Conservation (phyloP, 2,888 invertebrate species). For the Calameuta pallipes region DNA sequence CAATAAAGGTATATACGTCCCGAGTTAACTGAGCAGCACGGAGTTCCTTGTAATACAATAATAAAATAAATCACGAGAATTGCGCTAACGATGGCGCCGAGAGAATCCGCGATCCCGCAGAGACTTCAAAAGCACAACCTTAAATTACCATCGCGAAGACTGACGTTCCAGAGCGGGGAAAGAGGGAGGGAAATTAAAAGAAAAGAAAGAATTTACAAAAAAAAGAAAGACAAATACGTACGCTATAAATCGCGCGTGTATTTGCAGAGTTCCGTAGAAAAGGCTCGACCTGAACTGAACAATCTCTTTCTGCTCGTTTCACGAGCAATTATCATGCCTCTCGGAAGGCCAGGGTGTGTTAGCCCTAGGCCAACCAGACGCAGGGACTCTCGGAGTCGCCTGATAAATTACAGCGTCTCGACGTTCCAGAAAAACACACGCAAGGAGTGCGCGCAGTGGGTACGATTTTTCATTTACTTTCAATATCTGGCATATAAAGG, state of each 20-base stretch:
- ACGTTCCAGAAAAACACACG: neutral
- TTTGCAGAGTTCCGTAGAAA: neutral
- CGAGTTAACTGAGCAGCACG: neutral
- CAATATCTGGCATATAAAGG: neutral
- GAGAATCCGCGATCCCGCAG: neutral
- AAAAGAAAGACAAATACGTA: neutral
- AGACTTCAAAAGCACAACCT: neutral
- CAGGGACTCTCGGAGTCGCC: constrained; percentile 7
- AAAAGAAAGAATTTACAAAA: neutral
- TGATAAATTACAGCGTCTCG: constrained; percentile 14
- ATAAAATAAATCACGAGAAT: neutral
- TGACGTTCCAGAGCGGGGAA: neutral
- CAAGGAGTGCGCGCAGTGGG: neutral
- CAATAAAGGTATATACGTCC: neutral
- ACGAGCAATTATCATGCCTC: constrained; percentile 13
- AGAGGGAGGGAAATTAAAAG: neutral
- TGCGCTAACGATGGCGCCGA: neutral
- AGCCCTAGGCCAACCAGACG: constrained; percentile 6
- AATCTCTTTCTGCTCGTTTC: constrained; percentile 4
- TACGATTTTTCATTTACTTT: neutral
- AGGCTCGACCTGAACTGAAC: neutral
- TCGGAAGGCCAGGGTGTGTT: constrained; percentile 11
- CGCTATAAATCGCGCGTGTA: neutral
- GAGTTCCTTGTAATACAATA: neutral
- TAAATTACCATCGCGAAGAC: neutral